These are phyloP conservation scores for Nycticebus coucang DNA, from an alignment of 2,113 vertebrate species.

Conservation along the genomic window DNA sequence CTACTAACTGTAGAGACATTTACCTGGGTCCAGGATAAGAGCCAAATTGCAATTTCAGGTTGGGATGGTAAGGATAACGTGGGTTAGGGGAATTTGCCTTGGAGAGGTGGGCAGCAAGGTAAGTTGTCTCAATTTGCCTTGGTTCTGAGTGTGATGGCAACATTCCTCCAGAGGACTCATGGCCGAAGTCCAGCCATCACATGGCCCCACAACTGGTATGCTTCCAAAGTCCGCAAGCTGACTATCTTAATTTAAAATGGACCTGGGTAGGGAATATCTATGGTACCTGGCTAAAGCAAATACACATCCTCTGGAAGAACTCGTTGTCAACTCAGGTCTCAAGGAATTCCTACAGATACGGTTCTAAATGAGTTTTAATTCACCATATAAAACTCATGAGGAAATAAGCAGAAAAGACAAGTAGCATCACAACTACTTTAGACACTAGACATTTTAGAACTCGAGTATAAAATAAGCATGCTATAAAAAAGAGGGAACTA, in stretches of 20 bases:
- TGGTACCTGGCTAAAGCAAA: neutral
- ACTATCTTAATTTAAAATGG: conserved; percentile 17
- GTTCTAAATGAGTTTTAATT: conserved; percentile 10
- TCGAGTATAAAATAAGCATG: neutral
- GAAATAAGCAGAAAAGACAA: conserved; percentile 35
- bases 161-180: neutral
- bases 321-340: neutral
- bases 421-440: neutral
- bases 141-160: neutral
- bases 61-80: neutral
- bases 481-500: neutral
- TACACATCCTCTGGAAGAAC: neutral
- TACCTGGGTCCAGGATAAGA: neutral
- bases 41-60: neutral
- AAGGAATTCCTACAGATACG: neutral
- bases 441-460: neutral
- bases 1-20: neutral
- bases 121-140: neutral
- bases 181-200: neutral
- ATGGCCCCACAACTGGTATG: neutral
- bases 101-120: neutral
- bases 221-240: neutral
- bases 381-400: neutral
- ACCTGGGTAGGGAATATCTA: neutral
- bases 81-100: neutral